Percentiles rank a stretch among this genome's conserved stretches.
These are phyloP conservation scores for Heliangelus exortis DNA, from an alignment of 2,797 vertebrate species.

Conservation along the genomic window DNA sequence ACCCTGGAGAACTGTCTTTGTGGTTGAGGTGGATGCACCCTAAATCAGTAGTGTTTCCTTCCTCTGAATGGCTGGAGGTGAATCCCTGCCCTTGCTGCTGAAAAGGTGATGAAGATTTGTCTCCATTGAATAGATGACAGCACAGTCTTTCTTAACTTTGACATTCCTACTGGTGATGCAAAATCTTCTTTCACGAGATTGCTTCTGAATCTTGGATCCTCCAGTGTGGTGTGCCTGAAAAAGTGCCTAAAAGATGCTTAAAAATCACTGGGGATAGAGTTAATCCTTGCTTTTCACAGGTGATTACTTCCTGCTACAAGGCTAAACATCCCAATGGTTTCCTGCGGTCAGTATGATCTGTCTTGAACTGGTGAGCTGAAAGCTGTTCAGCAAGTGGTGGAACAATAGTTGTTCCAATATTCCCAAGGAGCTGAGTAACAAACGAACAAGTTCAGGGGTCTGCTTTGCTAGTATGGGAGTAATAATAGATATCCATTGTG, in stretches of 20 bases:
- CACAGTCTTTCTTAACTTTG: background rate
- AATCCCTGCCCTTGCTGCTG: background rate
- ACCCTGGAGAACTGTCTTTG: background rate
- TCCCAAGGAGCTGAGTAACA: conserved; percentile 30
- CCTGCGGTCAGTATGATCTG: conserved; percentile 53
- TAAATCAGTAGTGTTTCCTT: background rate
- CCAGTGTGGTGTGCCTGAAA: background rate
- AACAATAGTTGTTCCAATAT: conserved; percentile 28
- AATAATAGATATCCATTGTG: conserved; percentile 43
- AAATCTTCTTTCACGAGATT: background rate
- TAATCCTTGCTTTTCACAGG: background rate
- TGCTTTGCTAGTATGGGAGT: conserved; percentile 55
- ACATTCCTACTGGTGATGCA: background rate
- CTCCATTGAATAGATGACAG: background rate
- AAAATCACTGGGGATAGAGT: background rate
- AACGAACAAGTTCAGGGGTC: conserved; percentile 35
- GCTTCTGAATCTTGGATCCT: background rate
- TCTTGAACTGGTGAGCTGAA: background rate
- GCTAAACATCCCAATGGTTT: conserved; percentile 1
- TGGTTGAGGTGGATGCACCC: background rate
- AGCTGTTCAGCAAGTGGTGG: background rate
- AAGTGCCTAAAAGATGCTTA: background rate
- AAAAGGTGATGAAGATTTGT: background rate
- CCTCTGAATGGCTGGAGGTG: background rate
- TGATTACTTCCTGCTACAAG: background rate